Evolutionary conservation across 2,113 vertebrate species (phyloP).

Genomic region (Tenebrosternarchus preto): DNA sequence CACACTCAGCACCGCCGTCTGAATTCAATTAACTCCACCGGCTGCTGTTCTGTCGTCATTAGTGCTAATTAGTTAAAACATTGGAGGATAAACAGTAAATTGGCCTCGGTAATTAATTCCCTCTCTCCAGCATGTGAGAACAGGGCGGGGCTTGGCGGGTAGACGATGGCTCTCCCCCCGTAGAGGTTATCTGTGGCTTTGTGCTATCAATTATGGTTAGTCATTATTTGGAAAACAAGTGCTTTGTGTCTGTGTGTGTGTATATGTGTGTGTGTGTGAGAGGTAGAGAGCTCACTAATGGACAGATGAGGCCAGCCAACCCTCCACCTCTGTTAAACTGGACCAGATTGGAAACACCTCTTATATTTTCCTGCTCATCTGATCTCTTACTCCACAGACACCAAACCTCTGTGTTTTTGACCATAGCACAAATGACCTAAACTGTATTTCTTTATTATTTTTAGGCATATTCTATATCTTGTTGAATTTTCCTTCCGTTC

Average conservation of each 20-base stretch:
- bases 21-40: conserved; percentile 96
- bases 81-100: conserved; percentile 99
- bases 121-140: conserved; percentile 84
- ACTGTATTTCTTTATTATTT: too few species aligned
- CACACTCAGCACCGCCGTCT: conserved; percentile 74
- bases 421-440: too few species aligned
- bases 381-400: conserved; percentile 1
- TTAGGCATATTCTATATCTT: too few species aligned
- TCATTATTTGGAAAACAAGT: conserved; percentile 50
- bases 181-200: conserved; percentile 55
- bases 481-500: too few species aligned
- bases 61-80: conserved; percentile 99
- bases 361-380: conserved; percentile 18
- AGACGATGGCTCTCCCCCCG: conserved; percentile 35
- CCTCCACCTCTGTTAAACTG: too few species aligned
- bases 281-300: conserved; percentile 39
- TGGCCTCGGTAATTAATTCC: conserved; percentile 99
- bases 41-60: conserved; percentile 93
- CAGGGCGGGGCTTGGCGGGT: conserved; percentile 58
- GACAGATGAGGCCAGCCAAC: conserved; percentile 46
- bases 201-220: conserved; percentile 59
- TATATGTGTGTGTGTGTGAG: conserved; percentile 17
- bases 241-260: conserved; percentile 27
- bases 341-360: conserved; percentile 41
- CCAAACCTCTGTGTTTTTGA: too few species aligned